Evolutionary conservation across 2,797 vertebrate genomes (phyloP).

Genomic region (Pseudochirops corinnae): DNA sequence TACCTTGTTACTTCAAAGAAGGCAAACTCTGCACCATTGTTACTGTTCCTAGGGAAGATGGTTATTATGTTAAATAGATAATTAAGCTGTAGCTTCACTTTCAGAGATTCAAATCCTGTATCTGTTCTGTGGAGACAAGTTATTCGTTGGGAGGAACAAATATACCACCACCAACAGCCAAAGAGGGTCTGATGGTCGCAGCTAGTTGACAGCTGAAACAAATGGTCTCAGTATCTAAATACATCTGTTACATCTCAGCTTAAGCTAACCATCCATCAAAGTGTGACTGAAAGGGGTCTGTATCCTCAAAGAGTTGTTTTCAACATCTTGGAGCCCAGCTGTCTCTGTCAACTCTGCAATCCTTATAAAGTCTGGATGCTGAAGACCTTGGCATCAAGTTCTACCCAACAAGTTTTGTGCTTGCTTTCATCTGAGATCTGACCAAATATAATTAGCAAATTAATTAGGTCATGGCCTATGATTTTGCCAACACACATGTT

Average conservation of each 20-base stretch:
- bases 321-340: background rate
- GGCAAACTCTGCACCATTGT: background rate
- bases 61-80: background rate
- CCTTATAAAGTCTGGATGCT: background rate
- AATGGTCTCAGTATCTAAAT: background rate
- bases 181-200: background rate
- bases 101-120: background rate
- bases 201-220: background rate
- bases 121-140: background rate
- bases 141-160: background rate
- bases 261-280: background rate
- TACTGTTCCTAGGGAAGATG: background rate
- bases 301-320: background rate
- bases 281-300: background rate
- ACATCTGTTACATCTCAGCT: background rate
- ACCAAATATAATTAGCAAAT: background rate
- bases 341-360: background rate
- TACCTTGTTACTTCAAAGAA: background rate
- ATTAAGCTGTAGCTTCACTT: background rate
- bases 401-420: background rate
- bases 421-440: background rate
- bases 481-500: background rate
- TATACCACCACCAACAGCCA: background rate
- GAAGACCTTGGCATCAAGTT: background rate
- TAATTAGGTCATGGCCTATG: background rate